These are phyloP conservation scores for Poeciliopsis paucimaculata DNA, from an alignment of 2,797 vertebrate species.

Conservation along the genomic window DNA sequence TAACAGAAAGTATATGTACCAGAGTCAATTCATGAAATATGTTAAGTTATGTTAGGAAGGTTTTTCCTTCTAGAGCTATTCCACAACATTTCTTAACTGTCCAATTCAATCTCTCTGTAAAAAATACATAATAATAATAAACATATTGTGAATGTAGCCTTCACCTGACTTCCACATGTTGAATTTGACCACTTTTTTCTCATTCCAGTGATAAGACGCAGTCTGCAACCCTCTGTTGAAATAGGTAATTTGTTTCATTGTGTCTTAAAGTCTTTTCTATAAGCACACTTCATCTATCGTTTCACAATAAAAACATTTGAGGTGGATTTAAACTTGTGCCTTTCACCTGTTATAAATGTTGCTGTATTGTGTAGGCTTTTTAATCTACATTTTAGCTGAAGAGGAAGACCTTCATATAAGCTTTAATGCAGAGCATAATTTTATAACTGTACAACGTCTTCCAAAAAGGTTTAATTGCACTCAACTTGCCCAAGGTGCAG, in stretches of 20 bases:
- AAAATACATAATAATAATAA: background rate
- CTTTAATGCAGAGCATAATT: constrained; percentile 39
- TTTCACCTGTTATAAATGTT: background rate
- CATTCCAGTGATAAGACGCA: background rate
- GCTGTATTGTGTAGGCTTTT: background rate
- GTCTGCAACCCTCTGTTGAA: background rate
- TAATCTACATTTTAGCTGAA: constrained; percentile 29
- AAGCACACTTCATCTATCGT: background rate
- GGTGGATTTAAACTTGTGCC: background rate
- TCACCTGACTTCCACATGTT: background rate
- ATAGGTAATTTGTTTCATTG: constrained; percentile 1
- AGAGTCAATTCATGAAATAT: background rate
- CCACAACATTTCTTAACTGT: background rate
- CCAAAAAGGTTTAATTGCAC: constrained; percentile 39
- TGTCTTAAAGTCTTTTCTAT: background rate
- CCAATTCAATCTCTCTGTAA: background rate
- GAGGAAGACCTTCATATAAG: constrained; percentile 10
- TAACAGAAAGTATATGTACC: background rate
- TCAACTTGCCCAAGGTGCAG: constrained; percentile 31
- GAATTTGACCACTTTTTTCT: constrained; percentile 5
- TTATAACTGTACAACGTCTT: constrained; percentile 31
- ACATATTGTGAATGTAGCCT: background rate
- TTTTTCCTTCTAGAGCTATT: background rate
- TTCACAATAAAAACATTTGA: background rate
- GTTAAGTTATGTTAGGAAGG: background rate